These are phyloP conservation scores for Xanthorhoe designata DNA, from an alignment of 2,888 invertebrate genomes.

Conservation along the genomic window DNA sequence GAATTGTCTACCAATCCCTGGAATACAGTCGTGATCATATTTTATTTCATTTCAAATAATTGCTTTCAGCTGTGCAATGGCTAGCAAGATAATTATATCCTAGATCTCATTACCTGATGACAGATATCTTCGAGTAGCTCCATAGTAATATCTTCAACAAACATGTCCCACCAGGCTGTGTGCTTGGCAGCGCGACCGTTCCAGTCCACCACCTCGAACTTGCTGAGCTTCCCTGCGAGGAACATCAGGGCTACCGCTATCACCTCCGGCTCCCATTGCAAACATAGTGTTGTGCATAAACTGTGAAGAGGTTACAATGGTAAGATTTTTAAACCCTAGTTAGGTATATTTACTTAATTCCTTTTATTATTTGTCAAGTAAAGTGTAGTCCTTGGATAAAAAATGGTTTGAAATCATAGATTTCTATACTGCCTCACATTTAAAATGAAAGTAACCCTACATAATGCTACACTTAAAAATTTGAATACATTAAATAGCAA, in stretches of 20 bases:
- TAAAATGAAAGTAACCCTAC: neutral
- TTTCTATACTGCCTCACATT: too few relatives aligned
- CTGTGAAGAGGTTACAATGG: conserved; percentile 62
- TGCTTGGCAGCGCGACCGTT: conserved; percentile 91
- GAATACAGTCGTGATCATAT: too few relatives aligned
- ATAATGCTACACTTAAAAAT: too few relatives aligned
- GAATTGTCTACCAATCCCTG: too few relatives aligned
- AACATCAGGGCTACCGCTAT: conserved; percentile 99
- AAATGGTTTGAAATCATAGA: too few relatives aligned
- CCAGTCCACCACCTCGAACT: conserved; percentile 98
- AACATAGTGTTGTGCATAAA: conserved; percentile 96
- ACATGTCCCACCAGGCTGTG: conserved; percentile 98
- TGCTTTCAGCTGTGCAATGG: too few relatives aligned
- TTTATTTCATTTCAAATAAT: too few relatives aligned
- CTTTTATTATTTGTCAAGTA: too few relatives aligned
- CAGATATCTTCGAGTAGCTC: conserved; percentile 98
- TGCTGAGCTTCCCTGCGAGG: conserved; percentile 97
- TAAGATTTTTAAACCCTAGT: neutral
- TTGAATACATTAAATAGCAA: too few relatives aligned
- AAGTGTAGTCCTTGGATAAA: too few relatives aligned
- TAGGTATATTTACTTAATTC: too few relatives aligned
- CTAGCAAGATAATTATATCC: neutral
- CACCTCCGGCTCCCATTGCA: conserved; percentile 99
- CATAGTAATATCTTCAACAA: conserved; percentile 97
- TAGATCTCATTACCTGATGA: conserved; percentile 89